Base-by-base conservation (phyloP, 2,113 vertebrate species). In the Alectura lathami region DNA sequence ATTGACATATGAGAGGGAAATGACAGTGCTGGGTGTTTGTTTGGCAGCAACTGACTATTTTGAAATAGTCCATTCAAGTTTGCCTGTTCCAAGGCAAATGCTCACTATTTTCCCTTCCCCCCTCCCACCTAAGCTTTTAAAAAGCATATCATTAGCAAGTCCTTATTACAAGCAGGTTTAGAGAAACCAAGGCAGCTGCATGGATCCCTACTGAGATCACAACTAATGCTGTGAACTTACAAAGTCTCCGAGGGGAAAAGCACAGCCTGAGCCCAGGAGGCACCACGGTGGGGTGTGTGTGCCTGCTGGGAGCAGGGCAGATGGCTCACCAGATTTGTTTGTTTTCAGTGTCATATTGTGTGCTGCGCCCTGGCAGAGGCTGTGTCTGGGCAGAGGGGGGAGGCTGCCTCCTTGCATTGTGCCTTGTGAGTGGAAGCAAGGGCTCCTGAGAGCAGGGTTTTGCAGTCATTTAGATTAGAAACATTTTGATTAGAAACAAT, bases 281-380 rank as follows among this genome's bases (percentile, higher is more conserved):
- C 40, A 17, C 22, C 48, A 16, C 0, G 0, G 53, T 79, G 78
- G 48, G 48, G 11, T 32, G 16, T 6, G 1, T 36, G 50, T n/a
- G 40, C 0, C 0, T 43, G 84, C 78, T 14, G 21, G 68, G 59
- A 85, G 57, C 57, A 45, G 0, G 0, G 72, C 90, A 95, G 88
- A 86, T 86, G 92, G 79, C 17, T 38, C 50, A 42, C 27, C 86
- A 92, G 80, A 78, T 86, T 82, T 93, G 60, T 86, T 78, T 94
- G 73, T 68, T 92, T 91, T 47, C 86, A 30, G 20, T 2, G 43
- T 67, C 51, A 42, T 50, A 59, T 2, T 38, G 26, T 67, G 54
- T 56, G 29, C 56, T 72, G 36, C 2, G 17, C 26, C 43, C 73
- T 70, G 79, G 36, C 88, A 86, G 22, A 86, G 57, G 48, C 30